phyloP scores from a whole-genome alignment of 2,113 vertebrate genomes.

The Strix uralensis region DNA sequence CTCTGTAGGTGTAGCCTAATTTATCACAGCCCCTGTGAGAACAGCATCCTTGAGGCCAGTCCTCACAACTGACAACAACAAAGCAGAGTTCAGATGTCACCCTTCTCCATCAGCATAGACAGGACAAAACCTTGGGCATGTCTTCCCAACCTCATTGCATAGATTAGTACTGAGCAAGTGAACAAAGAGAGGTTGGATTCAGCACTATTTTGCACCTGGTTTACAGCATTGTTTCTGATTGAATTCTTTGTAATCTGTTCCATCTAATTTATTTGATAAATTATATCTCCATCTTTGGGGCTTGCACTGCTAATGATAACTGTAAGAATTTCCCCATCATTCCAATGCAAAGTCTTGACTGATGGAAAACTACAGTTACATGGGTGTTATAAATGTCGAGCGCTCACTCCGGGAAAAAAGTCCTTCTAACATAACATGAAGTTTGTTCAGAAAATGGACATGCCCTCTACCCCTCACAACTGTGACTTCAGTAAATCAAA shows the following conservation, averaged over 20 bases:
- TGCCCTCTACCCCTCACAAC: not conserved
- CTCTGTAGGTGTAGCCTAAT: not conserved
- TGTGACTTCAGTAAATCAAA: constrained; percentile 30
- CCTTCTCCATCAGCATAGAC: not conserved
- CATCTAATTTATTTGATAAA: not conserved
- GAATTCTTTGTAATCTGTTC: not conserved
- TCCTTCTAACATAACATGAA: not conserved
- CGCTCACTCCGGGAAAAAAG: not conserved
- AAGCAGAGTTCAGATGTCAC: not conserved
- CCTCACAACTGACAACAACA: not conserved
- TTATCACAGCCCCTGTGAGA: not conserved
- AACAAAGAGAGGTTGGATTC: not conserved
- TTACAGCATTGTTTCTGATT: not conserved
- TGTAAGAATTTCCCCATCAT: not conserved
- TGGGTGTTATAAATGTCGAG: not conserved
- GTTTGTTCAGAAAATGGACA: not conserved
- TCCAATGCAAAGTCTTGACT: not conserved
- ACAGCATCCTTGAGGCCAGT: not conserved
- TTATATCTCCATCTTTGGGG: not conserved
- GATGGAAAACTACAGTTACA: not conserved
- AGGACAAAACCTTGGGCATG: not conserved
- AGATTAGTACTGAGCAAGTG: not conserved
- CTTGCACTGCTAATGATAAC: not conserved
- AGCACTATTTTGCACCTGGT: not conserved
- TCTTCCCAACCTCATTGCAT: not conserved